These are phyloP conservation scores for Leptinotarsa peninsularis DNA, from an alignment of 2,888 invertebrate genomes.

Conservation along the genomic window DNA sequence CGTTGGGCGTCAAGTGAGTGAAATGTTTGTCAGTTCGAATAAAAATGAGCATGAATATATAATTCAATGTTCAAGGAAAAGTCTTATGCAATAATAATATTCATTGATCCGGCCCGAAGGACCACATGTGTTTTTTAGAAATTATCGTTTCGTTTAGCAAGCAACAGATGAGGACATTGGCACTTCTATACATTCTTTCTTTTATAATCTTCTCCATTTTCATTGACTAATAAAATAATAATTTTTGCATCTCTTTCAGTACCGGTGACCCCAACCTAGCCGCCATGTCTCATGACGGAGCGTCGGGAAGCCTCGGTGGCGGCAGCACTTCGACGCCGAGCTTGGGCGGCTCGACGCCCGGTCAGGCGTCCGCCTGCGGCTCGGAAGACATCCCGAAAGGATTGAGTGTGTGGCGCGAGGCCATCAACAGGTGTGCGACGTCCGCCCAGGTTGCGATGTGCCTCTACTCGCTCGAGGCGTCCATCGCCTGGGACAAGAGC, in stretches of 20 bases:
- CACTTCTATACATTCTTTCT: no score
- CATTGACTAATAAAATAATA: no score
- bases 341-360: conserved; percentile 42
- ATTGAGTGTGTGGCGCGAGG: conserved; percentile 89
- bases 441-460: conserved; percentile 93
- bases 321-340: conserved; percentile 32
- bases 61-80: no score
- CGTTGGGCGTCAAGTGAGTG: conserved; percentile 77
- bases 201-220: no score
- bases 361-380: conserved; percentile 63
- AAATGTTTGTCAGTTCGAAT: not conserved
- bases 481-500: conserved; percentile 98
- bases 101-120: no score
- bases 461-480: conserved; percentile 88
- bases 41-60: no score
- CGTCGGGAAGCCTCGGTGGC: no score
- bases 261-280: conserved; percentile 75
- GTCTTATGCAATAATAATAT: no score
- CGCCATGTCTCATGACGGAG: conserved; percentile 67
- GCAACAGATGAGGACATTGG: no score
- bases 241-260: conserved; percentile 31
- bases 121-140: no score
- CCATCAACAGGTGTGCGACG: conserved; percentile 84
- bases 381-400: conserved; percentile 79
- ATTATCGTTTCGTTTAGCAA: no score